phyloP scores from a whole-genome alignment of 2,888 invertebrate species.

The Ischnura elegans region DNA sequence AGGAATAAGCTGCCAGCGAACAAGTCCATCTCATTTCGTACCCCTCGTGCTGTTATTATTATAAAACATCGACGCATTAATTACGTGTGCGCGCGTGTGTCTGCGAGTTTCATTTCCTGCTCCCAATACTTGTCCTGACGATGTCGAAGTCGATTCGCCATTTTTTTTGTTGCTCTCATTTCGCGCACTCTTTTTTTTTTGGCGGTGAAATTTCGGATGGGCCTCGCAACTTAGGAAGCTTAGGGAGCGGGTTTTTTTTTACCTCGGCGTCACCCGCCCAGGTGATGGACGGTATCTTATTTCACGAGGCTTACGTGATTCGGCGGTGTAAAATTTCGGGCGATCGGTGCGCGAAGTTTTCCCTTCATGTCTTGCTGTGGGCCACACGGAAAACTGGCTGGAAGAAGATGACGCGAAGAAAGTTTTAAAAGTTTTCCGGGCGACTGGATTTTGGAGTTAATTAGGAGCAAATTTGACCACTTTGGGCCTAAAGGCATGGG shows the following conservation, averaged over 20 bases:
- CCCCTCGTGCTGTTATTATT: background rate
- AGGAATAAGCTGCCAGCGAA: background rate
- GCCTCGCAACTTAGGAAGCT: background rate
- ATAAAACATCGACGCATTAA: slow-evolving; percentile 29
- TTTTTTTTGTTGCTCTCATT: background rate
- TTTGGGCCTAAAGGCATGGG: too few relatives aligned
- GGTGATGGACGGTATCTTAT: slow-evolving; percentile 6
- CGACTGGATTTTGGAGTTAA: background rate
- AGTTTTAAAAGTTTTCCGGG: background rate
- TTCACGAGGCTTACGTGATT: slow-evolving; percentile 26
- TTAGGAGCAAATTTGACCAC: background rate
- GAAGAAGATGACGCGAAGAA: background rate
- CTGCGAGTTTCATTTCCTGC: slow-evolving; percentile 12
- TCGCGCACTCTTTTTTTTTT: background rate
- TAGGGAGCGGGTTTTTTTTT: slow-evolving; percentile 3
- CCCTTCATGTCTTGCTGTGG: background rate
- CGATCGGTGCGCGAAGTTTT: background rate
- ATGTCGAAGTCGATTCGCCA: background rate
- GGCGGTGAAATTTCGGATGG: slow-evolving; percentile 20
- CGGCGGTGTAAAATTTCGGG: background rate
- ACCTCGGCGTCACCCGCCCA: background rate
- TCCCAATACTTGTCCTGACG: background rate
- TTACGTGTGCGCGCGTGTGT: background rate
- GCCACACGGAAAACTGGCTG: background rate
- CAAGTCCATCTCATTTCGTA: slow-evolving; percentile 2